Conservation (phyloP, 2,888 invertebrate species). For the Busseola fusca region DNA sequence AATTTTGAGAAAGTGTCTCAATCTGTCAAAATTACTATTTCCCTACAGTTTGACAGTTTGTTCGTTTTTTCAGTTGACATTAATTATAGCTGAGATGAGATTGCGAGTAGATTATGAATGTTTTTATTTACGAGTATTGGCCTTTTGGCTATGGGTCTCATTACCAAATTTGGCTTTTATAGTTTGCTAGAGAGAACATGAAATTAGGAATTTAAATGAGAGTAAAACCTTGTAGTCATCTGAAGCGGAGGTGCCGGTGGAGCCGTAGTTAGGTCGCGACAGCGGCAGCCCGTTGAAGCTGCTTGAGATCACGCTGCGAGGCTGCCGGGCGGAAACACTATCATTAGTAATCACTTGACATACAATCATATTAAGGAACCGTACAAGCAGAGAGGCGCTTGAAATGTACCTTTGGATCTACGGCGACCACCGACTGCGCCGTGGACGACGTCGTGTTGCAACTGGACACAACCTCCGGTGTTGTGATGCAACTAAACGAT, state of each 20-base stretch:
- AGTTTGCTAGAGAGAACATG: conserved; percentile 64
- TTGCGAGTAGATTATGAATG: too few species aligned
- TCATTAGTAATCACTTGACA: not conserved
- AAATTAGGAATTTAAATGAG: conserved; percentile 49
- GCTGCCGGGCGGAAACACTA: conserved; percentile 63
- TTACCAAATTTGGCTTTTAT: not conserved
- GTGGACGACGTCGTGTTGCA: conserved; percentile 83
- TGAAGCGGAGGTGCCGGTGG: conserved; percentile 69
- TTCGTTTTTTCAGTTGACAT: too few species aligned
- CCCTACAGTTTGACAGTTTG: too few species aligned
- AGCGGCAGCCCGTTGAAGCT: conserved; percentile 81
- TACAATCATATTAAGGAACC: not conserved
- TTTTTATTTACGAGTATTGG: not conserved
- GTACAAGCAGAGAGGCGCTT: conserved; percentile 7
- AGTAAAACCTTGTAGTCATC: conserved; percentile 82
- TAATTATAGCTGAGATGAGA: too few species aligned
- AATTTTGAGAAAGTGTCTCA: too few species aligned
- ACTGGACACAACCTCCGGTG: conserved; percentile 85
- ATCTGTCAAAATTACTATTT: too few species aligned
- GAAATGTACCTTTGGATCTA: conserved; percentile 81
- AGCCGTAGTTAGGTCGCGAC: conserved; percentile 78
- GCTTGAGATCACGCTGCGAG: conserved; percentile 80
- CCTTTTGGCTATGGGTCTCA: not conserved
- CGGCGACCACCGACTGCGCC: conserved; percentile 74
- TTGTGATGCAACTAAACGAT: conserved; percentile 88